phyloP scores from a whole-genome alignment of 2,888 invertebrate genomes.

The Silvanus unidentatus region DNA sequence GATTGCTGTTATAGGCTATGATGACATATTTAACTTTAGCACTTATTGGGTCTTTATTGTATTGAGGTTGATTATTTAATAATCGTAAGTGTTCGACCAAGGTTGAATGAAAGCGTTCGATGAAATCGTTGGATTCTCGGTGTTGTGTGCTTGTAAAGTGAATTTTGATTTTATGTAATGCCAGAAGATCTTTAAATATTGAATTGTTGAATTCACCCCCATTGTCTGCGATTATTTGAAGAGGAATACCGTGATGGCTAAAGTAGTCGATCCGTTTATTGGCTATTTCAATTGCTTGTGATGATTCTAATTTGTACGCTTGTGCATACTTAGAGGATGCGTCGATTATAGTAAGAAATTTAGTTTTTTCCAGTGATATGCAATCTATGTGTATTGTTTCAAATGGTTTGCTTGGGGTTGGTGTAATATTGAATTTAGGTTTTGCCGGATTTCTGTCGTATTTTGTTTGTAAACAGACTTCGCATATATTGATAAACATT shows the following conservation, averaged over 20 bases:
- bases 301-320: background rate
- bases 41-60: no score
- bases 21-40: no score
- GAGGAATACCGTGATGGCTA: background rate
- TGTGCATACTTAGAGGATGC: slow-evolving; percentile 5
- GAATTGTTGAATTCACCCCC: slow-evolving; percentile 4
- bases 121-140: slow-evolving; percentile 5
- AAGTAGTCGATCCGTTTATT: slow-evolving; percentile 4
- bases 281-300: slow-evolving; percentile 4
- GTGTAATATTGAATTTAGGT: slow-evolving; percentile 3
- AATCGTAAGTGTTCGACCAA: slow-evolving; percentile 9
- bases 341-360: slow-evolving; percentile 3
- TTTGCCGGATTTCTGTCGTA: slow-evolving; percentile 2
- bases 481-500: no score
- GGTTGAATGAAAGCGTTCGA: slow-evolving; percentile 6
- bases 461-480: no score
- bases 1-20: no score
- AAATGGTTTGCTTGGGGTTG: slow-evolving; percentile 4
- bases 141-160: slow-evolving; percentile 9
- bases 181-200: background rate
- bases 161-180: slow-evolving; percentile 4
- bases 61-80: no score
- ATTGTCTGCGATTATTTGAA: slow-evolving; percentile 1
- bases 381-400: slow-evolving; percentile 3
- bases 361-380: background rate